Conservation (phyloP, 2,113 vertebrate genomes). For the Anser cygnoides region DNA sequence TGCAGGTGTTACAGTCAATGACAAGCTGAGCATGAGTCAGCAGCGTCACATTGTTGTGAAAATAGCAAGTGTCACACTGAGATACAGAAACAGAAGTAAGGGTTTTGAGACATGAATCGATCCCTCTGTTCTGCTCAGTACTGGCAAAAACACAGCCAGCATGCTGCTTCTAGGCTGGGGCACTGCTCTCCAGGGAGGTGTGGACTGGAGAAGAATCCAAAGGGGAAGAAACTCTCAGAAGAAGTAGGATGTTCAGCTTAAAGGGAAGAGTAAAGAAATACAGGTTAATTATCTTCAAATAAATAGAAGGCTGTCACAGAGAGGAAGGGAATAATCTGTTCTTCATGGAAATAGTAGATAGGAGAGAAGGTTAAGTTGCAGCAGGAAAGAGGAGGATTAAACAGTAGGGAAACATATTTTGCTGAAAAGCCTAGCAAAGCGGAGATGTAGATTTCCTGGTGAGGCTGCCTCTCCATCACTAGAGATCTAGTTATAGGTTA, state of each 20-base stretch:
- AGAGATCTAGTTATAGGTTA: background rate
- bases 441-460: background rate
- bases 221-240: background rate
- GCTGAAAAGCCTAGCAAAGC: background rate
- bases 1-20: conserved; percentile 47
- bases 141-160: background rate
- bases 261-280: background rate
- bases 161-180: background rate
- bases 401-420: background rate
- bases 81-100: conserved; percentile 30
- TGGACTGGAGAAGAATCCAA: background rate
- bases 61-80: conserved; percentile 48
- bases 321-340: background rate
- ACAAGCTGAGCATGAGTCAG: conserved; percentile 54
- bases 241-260: background rate
- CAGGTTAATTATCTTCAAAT: background rate
- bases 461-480: background rate
- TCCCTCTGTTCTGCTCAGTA: background rate
- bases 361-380: background rate
- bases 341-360: background rate
- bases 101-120: conserved; percentile 10
- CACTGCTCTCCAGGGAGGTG: background rate
- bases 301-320: background rate
- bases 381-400: background rate
- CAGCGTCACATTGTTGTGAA: conserved; percentile 21